Evolutionary conservation across 2,888 invertebrate species (phyloP), one percentile per base, ranked within the genome.

Genomic region (Prosapia bicincta): DNA sequence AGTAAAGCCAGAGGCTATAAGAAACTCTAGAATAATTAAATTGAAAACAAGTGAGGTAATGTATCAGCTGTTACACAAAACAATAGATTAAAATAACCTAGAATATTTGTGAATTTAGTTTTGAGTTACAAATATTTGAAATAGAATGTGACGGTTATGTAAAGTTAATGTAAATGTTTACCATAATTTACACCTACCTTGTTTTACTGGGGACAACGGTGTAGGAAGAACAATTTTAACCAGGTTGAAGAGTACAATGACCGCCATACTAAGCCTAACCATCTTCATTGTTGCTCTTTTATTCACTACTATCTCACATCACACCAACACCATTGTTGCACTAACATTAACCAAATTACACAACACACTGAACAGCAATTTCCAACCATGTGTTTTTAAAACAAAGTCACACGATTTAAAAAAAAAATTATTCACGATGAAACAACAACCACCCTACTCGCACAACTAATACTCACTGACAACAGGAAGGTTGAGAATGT

Each of bases 231-330:
- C 54, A 20, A 20, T 54, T 54, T 54, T 54, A 54, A 20, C 20
- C 54, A 54, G 54, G 54, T 54, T 20, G 20, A 54, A 54, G 54
- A 54, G 54, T 54, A 54, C 54, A 54, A 54, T 54, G 54, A 54
- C 54, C 54, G 54, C 54, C 54, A 54, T 54, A 54, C 54, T 20
- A 54, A 54, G 54, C 54, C 54, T 54, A 54, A 54, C 54, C 54
- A 54, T 20, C n/a, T 5, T 54, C 54, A 54, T 54, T 54, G 54
- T 54, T 54, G 54, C 54, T 54, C 54, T 54, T 54, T 3, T 20
- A 54, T 54, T 54, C 54, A 54, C 54, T 54, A 54, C 54, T 54
- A 54, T 54, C 54, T 54, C 54, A 54, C 54, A 54, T 54, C 54
- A 54, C 54, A 54, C 54, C n/a, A 54, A 54, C 54, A 54, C 54